A percentile compares a stretch with the other conserved stretches of the same genome.
phyloP scores from a whole-genome alignment of 2,888 invertebrate species.

The Nomada lathburiana region DNA sequence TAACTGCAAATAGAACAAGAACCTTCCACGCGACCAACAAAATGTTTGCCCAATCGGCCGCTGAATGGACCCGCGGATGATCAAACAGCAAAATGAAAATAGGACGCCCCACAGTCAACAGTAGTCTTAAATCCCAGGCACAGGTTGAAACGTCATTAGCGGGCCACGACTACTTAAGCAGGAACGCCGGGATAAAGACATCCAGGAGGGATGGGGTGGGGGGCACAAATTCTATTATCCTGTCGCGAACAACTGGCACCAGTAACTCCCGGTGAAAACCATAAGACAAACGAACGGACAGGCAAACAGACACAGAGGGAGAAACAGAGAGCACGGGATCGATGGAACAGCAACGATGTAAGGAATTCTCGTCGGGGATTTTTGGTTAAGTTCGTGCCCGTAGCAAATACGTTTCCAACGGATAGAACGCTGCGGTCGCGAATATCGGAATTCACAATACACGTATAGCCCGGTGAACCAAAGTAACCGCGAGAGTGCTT shows the following conservation, averaged over 20 bases:
- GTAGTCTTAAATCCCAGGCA: too few species aligned
- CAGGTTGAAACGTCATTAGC: not conserved
- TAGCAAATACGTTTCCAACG: slow-evolving; percentile 61
- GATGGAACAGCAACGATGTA: slow-evolving; percentile 38
- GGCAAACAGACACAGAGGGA: not conserved
- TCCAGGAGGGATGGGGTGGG: not conserved
- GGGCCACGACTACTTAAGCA: slow-evolving; percentile 2
- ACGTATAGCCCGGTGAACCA: slow-evolving; percentile 69
- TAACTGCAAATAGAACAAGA: too few species aligned
- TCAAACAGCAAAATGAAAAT: too few species aligned
- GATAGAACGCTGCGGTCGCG: slow-evolving; percentile 62
- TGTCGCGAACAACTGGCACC: slow-evolving; percentile 26
- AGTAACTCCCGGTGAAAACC: slow-evolving; percentile 16
- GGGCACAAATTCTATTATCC: slow-evolving; percentile 19
- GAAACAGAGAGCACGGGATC: slow-evolving; percentile 2
- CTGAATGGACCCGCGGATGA: too few species aligned
- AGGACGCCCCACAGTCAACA: too few species aligned
- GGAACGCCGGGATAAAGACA: slow-evolving; percentile 25
- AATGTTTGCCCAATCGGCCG: too few species aligned
- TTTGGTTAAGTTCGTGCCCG: slow-evolving; percentile 61
- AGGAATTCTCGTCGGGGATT: slow-evolving; percentile 57
- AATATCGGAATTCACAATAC: slow-evolving; percentile 74
- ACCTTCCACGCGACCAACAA: too few species aligned
- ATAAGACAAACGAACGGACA: slow-evolving; percentile 46
- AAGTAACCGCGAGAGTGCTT: slow-evolving; percentile 73